Base-by-base conservation (phyloP, 2,888 invertebrate species). In the Stenotaenia linearis region DNA sequence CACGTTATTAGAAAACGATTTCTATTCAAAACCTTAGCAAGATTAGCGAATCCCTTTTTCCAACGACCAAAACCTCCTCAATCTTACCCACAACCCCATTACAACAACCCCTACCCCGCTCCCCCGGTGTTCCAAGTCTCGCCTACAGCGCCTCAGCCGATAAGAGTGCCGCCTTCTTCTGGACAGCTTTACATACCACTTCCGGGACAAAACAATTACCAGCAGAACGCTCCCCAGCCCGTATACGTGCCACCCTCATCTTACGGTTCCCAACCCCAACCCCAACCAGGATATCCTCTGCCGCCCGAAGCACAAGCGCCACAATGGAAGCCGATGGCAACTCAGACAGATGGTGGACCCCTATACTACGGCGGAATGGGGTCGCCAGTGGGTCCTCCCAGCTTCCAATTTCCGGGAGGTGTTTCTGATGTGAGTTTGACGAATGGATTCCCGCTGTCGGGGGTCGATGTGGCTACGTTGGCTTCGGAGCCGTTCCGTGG, bases 121-220 rank as follows among this genome's bases (percentile, higher is more conserved):
- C 79, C 79, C 7, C 79, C 79, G 37, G 79, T 79, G 3, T 79
- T 79, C 74, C 79, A 79, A 10, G 74, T 79, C 23, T 32, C 75
- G 1, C 79, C 79, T 12, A 75, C 79, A 40, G 79, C 75, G 1
- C 50, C 79, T 25, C 79, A 79, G 21, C 79, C 79, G 23, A 74
- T 79, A 2, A 50, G 40, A 79, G 40, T 75, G 23, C 79, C 79
- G 21, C 75, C 79, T 10, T 74, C 79, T 15, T 79, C 79, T 23
- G 79, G 79, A 69, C 79, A 79, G 37, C 4, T 79, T 7, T 79
- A 79, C n/a, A 3, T 79, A 9, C 74, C 79, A 23, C 40, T 75
- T 3, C 79, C 79, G 12, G 45, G 28, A 45, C 69, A 69, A 25
- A 69, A 35, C 5, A 50, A 50, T 12, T 75, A 37, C n/a, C 28